Evolutionary conservation across 2,797 vertebrate genomes (phyloP), one percentile per base, ranked within the genome.

Genomic region (Petrocephalus sullivani): DNA sequence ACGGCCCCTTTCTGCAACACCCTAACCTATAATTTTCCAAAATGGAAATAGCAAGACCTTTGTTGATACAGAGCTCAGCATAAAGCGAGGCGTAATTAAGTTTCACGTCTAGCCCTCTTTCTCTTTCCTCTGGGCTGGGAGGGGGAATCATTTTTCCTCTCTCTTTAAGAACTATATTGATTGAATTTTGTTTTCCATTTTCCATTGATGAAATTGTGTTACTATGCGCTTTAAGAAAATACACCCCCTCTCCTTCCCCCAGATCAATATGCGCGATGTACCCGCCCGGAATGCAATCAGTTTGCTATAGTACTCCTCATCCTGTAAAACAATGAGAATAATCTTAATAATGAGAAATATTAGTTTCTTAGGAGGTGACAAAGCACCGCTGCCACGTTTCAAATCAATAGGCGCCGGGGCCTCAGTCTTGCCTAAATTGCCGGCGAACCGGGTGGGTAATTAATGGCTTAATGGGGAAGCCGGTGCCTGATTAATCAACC

Each of bases 11-110:
- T 64, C 16, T 86, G 10, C 86, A 87, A 88, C 60, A 46, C 41
- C 41, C 41, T 89, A 87, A n/a, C 86, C 90, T 88, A 87, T 92
- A 89, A 93, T 92, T 91, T 91, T 91, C 88, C 37, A 83, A 60
- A 87, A 78, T 87, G 85, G 89, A 90, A 91, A 85, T 28, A 53
- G 84, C 89, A 78, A 89, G 89, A 89, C 87, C 88, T 90, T 16
- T 33, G 89, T 90, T 89, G 90, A 88, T 90, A 84, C 67, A 87
- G 75, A 84, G 89, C 86, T 85, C 81, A 89, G 67, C 23, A 87
- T 81, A 85, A 85, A 90, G 87, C 54, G 87, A 89, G 78, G 90
- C 91, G 87, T 91, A 91, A 93, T 91, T 88, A 90, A 89, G 57
- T 51, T 83, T 87, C 75, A 84, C 87, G 89, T 90, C 61, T 87